A percentile compares a stretch with the other conserved stretches of the same genome.
phyloP scores from a whole-genome alignment of 2,797 vertebrate species.

The Poecilia velifera region DNA sequence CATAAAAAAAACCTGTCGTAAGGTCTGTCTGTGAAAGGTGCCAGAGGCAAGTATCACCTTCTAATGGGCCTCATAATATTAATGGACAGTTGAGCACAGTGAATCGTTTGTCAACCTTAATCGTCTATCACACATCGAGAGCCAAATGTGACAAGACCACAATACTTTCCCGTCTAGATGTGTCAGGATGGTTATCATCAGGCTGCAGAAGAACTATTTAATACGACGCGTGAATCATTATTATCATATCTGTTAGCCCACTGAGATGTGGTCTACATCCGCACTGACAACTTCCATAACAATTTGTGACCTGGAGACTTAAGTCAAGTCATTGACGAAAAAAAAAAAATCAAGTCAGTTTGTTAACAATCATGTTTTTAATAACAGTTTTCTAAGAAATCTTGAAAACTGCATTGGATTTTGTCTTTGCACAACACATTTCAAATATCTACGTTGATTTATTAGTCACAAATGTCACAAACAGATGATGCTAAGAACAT shows the following conservation, averaged over 20 bases:
- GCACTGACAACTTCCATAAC: constrained; percentile 9
- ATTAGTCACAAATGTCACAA: constrained; percentile 3
- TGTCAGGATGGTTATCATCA: constrained; percentile 55
- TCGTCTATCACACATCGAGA: constrained; percentile 59
- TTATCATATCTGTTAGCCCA: constrained; percentile 33
- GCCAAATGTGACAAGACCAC: constrained; percentile 57
- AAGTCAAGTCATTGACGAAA: background rate
- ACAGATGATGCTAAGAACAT: background rate
- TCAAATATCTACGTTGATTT: background rate
- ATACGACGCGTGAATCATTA: constrained; percentile 52
- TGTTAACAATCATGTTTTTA: background rate
- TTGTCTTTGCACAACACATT: background rate
- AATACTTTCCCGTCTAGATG: constrained; percentile 46
- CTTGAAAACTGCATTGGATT: background rate
- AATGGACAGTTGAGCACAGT: constrained; percentile 70
- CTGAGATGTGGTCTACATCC: constrained; percentile 9
- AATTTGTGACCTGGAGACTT: constrained; percentile 5
- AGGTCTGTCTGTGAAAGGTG: constrained; percentile 42
- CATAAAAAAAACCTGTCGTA: constrained; percentile 30
- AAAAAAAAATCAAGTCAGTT: background rate
- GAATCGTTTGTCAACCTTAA: constrained; percentile 71
- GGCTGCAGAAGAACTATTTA: constrained; percentile 36
- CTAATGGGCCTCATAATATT: constrained; percentile 67
- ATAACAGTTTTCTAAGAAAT: background rate
- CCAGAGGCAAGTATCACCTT: constrained; percentile 63